Conservation (phyloP, 2,888 invertebrate species). For the Odontocerum albicorne region DNA sequence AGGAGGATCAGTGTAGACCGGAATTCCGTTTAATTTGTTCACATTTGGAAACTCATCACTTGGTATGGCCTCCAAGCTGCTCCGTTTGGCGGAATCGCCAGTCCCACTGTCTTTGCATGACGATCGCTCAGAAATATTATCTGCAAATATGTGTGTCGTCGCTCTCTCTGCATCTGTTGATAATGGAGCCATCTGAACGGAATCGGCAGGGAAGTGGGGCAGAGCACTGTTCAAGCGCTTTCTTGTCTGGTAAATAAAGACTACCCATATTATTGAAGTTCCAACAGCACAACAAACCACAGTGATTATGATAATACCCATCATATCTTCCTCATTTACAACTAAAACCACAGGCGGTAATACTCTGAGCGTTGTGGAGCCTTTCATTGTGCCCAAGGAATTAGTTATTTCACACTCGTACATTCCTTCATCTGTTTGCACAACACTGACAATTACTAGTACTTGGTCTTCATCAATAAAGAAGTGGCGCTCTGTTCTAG, state of each 20-base stretch:
- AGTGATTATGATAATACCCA: constrained; percentile 86
- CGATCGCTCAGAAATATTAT: constrained; percentile 73
- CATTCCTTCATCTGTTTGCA: constrained; percentile 75
- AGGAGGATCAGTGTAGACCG: constrained; percentile 9
- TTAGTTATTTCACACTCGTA: constrained; percentile 93
- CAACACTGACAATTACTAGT: constrained; percentile 81
- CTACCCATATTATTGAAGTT: constrained; percentile 90
- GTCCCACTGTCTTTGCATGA: constrained; percentile 81
- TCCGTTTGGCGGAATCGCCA: constrained; percentile 76
- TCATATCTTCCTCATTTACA: constrained; percentile 71
- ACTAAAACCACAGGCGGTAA: constrained; percentile 61
- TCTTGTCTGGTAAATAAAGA: constrained; percentile 85
- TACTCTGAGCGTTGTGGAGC: constrained; percentile 71
- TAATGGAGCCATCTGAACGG: constrained; percentile 54
- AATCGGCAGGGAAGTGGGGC: constrained; percentile 52
- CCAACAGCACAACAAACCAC: constrained; percentile 88
- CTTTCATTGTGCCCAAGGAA: constrained; percentile 75
- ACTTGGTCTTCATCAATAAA: constrained; percentile 87
- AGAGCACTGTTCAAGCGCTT: constrained; percentile 62
- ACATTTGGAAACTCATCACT: constrained; percentile 38
- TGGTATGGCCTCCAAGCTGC: constrained; percentile 64
- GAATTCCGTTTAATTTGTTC: constrained; percentile 3
- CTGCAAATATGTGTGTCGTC: constrained; percentile 52
- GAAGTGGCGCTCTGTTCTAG: constrained; percentile 78
- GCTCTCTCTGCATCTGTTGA: constrained; percentile 37